phyloP scores from a whole-genome alignment of 35 echinoderm and acorn worm genomes.

The Patiria miniata region DNA sequence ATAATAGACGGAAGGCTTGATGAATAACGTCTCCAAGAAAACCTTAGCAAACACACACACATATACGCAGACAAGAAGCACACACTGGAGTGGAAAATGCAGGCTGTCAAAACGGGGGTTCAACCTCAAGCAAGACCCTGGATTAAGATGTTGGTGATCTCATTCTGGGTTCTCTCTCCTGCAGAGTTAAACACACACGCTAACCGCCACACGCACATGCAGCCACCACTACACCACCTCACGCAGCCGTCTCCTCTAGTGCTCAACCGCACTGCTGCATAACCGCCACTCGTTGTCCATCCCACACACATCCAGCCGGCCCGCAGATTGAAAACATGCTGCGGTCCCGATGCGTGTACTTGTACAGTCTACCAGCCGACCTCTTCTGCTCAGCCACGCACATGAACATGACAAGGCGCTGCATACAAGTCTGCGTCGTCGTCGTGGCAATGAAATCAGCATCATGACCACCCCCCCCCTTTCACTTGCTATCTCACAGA shows the following conservation, averaged over 20 bases:
- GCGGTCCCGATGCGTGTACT: background rate
- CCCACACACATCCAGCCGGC: background rate
- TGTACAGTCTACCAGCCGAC: background rate
- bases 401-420: slow-evolving; percentile 23
- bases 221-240: background rate
- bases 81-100: background rate
- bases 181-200: background rate
- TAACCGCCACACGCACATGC: background rate
- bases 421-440: background rate
- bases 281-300: too few species aligned
- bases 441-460: background rate
- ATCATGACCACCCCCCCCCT: background rate
- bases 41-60: background rate
- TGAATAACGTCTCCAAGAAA: background rate
- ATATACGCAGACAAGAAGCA: background rate
- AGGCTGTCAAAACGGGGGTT: background rate
- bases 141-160: background rate
- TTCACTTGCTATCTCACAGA: background rate
- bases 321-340: slow-evolving; percentile 19
- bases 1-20: background rate
- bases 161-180: background rate
- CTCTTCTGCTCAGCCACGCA: background rate
- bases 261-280: too few species aligned
- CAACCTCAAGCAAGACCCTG: background rate
- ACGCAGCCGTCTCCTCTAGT: background rate